Evolutionary conservation across 2,888 invertebrate genomes (phyloP), one percentile per base, ranked within the genome.

Genomic region (Lydus trimaculatus): DNA sequence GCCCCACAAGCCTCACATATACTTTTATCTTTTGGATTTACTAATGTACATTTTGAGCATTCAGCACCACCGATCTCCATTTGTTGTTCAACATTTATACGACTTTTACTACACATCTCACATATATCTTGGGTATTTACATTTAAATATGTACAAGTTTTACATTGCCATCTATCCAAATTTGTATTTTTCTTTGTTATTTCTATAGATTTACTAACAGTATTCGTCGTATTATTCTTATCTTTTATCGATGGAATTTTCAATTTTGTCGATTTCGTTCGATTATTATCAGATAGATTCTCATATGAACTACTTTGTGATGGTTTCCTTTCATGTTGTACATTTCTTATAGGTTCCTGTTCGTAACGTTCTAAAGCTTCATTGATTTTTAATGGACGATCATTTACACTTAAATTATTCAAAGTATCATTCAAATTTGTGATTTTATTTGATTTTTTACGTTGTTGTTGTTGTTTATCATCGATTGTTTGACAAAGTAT

Each of bases 21-120:
- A 43, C 86, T 86, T 8, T 90, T 90, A 64, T 90, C 89, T 77
- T 90, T 89, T 58, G 89, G 88, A 80, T 94, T 94, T 48, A 94
- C 92, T 60, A 93, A 86, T 2, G 94, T 94, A 81, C 94, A 94
- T 31, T 89, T 86, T 0, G 91, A 91, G 75, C 94, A 94, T 81
- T 93, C 91, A 61, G 91, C 87, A 0, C 93, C 93, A 0, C 94
- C 93, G 11, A 92, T 90, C 20, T 90, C 90, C 59, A 93, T 85
- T 0, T 92, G 91, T 71, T 88, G 87, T 28, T 89, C 79, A 15
- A 74, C 72, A 15, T 78, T 76, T 7, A 72, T 71, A 9, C 79
- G 78, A 70, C 83, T 84, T 80, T 92, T 93, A 25, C 91, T 90
- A 78, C 94, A 94, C 89, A 94, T 93, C 72, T 92, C 92, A 80